Evolutionary conservation across 2,888 invertebrate species (phyloP), one percentile per base, ranked within the genome.

Genomic region (Lithophane leautieri): DNA sequence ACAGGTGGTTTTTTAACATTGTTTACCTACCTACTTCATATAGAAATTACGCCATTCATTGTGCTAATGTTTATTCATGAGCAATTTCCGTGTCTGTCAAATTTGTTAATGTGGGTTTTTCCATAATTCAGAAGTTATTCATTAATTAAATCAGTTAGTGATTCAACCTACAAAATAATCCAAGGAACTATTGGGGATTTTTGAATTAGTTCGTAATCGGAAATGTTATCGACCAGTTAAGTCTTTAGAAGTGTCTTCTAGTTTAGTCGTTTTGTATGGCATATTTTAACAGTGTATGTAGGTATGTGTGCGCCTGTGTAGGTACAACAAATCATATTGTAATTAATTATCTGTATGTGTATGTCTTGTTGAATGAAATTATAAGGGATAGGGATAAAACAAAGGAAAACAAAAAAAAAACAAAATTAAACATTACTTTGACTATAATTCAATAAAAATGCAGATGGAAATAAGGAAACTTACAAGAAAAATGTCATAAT

Each of bases 381-480:
- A 25, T 0, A 34, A 34, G 9, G 66, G 60, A 50, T 34, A 62
- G 56, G 65, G 61, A 50, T 47, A 66, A 69, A 69, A 25, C 34
- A 69, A 28, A 78, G 87, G 87, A 84, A 84, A 82, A 88, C 89
- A 92, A 92, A 85, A 92, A 93, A 94, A 93, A 94, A 93, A 87
- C 92, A 90, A 90, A 91, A 82, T 89, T 89, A 93, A 96, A 96
- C 96, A 95, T 96, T 88, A 96, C 95, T 95, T 95, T 96, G 96
- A 95, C 96, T 96, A 96, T 96, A 96, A 95, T 96, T 96, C 95
- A 96, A 95, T 95, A 96, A 96, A 96, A 96, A 96, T 96, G 96
- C 96, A 95, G 95, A 96, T 96, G 95, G 95, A 96, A 96, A 95
- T 95, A 95, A 96, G 94, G 93, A 95, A 96, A 95, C 95, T 95